Evolutionary conservation across 2,797 vertebrate species (phyloP).

Genomic region (Smutsia gigantea): DNA sequence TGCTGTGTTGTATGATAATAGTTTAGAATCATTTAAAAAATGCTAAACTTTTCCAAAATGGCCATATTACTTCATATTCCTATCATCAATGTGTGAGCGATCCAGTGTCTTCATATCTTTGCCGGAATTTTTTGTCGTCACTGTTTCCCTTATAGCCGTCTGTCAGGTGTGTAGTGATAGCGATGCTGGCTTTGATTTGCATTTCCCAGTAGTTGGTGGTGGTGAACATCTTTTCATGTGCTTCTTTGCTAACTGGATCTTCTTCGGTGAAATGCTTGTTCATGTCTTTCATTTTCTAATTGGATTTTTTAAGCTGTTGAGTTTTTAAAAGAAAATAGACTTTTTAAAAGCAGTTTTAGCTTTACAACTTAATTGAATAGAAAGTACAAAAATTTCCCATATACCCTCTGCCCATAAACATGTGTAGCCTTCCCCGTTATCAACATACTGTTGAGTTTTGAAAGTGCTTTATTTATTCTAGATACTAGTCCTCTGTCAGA

Average conservation of each 20-base stretch:
- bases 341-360: not conserved
- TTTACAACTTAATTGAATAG: not conserved
- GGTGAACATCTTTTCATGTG: not conserved
- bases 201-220: not conserved
- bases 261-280: not conserved
- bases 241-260: not conserved
- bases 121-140: not conserved
- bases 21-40: not conserved
- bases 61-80: conserved; percentile 13
- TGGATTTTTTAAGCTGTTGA: not conserved
- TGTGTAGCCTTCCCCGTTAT: not conserved
- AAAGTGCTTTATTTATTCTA: not conserved
- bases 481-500: not conserved
- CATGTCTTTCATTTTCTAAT: not conserved
- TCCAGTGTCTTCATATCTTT: not conserved
- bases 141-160: not conserved
- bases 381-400: not conserved
- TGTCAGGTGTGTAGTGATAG: not conserved
- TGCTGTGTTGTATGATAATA: not conserved
- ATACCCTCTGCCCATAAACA: not conserved
- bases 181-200: not conserved
- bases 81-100: not conserved
- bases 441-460: not conserved
- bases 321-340: not conserved
- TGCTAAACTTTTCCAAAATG: not conserved